Conservation (phyloP, 2,113 vertebrate genomes). For the Pseudorectes ferrugineus region DNA sequence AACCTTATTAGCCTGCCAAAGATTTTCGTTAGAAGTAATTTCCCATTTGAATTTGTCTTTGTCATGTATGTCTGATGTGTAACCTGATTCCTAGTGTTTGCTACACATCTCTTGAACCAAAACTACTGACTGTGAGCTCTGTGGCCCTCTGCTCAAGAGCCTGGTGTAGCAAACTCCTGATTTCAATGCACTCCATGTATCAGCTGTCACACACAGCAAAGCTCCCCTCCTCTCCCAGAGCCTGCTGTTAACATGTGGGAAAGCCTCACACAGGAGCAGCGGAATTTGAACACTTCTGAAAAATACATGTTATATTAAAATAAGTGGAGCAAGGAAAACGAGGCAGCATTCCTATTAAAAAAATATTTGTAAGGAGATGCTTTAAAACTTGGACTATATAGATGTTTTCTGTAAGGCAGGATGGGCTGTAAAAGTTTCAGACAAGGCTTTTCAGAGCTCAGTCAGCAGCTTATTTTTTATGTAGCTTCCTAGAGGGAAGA, state of each 20-base stretch:
- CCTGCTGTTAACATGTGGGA: background rate
- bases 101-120: background rate
- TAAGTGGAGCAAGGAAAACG: background rate
- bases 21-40: background rate
- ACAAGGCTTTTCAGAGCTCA: background rate
- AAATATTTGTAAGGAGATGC: background rate
- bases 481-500: background rate
- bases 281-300: background rate
- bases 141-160: background rate
- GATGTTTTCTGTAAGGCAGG: background rate
- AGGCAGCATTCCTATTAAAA: background rate
- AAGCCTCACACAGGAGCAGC: background rate
- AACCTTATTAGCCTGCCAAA: background rate
- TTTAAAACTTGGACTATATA: background rate
- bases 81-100: background rate
- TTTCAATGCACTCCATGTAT: background rate
- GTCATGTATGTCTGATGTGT: background rate
- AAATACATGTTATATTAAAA: background rate
- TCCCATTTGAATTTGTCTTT: constrained; percentile 21
- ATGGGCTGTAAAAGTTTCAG: background rate
- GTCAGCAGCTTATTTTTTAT: background rate
- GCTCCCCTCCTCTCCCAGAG: background rate
- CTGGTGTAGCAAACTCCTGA: background rate
- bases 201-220: background rate
- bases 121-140: background rate